phyloP scores from a whole-genome alignment of 53 echinoderm and acorn worm species.

The Patiria pectinifera region DNA sequence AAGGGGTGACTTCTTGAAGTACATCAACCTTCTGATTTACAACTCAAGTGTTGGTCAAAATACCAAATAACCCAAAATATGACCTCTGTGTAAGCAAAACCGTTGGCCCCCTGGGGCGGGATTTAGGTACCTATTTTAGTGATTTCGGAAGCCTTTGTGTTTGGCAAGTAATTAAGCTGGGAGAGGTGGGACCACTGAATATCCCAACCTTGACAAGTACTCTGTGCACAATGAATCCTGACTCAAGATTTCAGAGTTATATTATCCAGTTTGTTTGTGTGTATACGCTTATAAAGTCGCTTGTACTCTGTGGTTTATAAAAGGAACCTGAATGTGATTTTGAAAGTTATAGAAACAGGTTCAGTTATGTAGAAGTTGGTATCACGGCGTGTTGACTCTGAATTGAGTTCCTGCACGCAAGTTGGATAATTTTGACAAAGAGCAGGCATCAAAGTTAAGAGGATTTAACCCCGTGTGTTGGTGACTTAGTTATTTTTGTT shows the following conservation, averaged over 20 bases:
- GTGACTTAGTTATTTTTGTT: too few species aligned
- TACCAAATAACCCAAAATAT: conserved; percentile 9
- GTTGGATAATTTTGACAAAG: not conserved
- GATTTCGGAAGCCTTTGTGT: conserved; percentile 55
- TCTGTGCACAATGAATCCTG: not conserved
- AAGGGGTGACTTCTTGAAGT: not conserved
- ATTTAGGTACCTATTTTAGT: conserved; percentile 38
- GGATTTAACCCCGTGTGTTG: not conserved
- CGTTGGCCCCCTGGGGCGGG: conserved; percentile 22
- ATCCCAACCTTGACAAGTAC: conserved; percentile 32
- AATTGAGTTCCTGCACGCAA: not conserved
- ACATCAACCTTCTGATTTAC: conserved; percentile 31
- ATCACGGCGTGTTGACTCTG: not conserved
- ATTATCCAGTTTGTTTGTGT: not conserved
- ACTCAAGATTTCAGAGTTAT: not conserved
- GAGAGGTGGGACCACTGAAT: conserved; percentile 21
- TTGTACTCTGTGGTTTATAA: not conserved
- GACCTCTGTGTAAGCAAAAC: conserved; percentile 55
- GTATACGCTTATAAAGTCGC: not conserved
- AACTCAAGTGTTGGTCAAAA: conserved; percentile 32
- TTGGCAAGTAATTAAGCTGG: conserved; percentile 44
- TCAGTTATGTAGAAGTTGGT: not conserved
- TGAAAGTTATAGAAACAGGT: not conserved
- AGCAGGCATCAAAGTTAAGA: not conserved
- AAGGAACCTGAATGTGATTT: not conserved